Percentiles rank a stretch among this genome's conserved stretches.
These are phyloP conservation scores for Chloromyia formosa DNA, from an alignment of 2,888 invertebrate genomes.

Conservation along the genomic window DNA sequence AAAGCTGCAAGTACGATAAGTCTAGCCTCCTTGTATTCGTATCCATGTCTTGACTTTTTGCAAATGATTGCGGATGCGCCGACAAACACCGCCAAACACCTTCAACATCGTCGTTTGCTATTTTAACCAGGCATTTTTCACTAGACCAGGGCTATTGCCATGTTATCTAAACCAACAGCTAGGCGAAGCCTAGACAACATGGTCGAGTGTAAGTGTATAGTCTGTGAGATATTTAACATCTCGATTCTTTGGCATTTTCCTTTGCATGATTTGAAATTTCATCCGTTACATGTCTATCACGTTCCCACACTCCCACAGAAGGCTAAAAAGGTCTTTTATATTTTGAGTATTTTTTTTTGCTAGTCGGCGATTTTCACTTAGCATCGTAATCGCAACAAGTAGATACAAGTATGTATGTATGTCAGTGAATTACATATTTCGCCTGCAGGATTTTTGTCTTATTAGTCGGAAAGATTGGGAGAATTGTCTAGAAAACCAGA, in stretches of 20 bases:
- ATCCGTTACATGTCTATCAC: conserved; percentile 41
- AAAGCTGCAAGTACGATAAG: neutral
- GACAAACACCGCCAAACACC: conserved; percentile 25
- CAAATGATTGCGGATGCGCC: conserved; percentile 17
- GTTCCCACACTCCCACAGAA: conserved; percentile 48
- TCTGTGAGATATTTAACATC: neutral
- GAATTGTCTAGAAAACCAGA: too few species aligned
- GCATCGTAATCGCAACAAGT: neutral
- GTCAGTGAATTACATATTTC: conserved; percentile 20
- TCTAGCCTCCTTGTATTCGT: neutral
- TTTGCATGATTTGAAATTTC: conserved; percentile 45
- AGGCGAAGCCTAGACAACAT: too few species aligned
- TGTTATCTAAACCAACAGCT: too few species aligned
- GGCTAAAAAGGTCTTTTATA: conserved; percentile 44
- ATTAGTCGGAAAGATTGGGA: conserved; percentile 2
- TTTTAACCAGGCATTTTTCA: neutral
- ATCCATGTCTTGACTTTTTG: conserved; percentile 6
- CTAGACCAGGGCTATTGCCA: conserved; percentile 8
- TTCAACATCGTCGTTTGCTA: conserved; percentile 16
- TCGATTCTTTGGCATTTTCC: conserved; percentile 45
- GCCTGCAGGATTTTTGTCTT: neutral
- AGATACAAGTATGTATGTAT: neutral
- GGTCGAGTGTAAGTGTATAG: neutral
- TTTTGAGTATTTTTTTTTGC: conserved; percentile 37
- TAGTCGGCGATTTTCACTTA: neutral